A percentile compares a stretch with the other conserved stretches of the same genome.
These are phyloP conservation scores for Sinotaia quadrata DNA, from an alignment of 2,888 invertebrate genomes.

Conservation along the genomic window DNA sequence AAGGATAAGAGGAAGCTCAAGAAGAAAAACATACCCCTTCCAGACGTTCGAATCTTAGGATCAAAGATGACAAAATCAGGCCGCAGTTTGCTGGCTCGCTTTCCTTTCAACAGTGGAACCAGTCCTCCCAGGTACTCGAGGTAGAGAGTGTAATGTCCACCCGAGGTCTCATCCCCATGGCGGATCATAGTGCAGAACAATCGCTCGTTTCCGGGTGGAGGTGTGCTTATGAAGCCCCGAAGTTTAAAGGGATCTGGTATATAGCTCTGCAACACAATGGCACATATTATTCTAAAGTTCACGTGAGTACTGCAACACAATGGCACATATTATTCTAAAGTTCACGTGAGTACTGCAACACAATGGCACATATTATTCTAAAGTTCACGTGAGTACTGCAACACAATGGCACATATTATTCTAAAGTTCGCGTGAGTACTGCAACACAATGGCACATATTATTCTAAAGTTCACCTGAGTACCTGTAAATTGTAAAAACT, in stretches of 20 bases:
- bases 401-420: too few species aligned
- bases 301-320: too few species aligned
- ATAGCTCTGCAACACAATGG: conserved; percentile 83
- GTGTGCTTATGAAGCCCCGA: conserved; percentile 92
- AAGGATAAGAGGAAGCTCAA: too few species aligned
- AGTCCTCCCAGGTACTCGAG: conserved; percentile 96
- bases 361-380: too few species aligned
- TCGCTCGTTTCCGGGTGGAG: conserved; percentile 87
- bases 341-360: too few species aligned
- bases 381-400: too few species aligned
- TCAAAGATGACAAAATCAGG: conserved; percentile 94
- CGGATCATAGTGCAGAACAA: conserved; percentile 98
- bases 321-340: too few species aligned
- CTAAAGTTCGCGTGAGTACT: neutral
- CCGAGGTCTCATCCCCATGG: conserved; percentile 78
- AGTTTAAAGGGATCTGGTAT: conserved; percentile 91
- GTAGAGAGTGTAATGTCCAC: conserved; percentile 78
- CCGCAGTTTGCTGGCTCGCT: conserved; percentile 94
- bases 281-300: too few species aligned
- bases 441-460: too few species aligned
- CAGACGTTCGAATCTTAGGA: conserved; percentile 70
- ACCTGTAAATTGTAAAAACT: too few species aligned
- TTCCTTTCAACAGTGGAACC: conserved; percentile 95
- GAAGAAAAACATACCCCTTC: conserved; percentile 45
- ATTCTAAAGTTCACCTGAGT: too few species aligned